Conservation (phyloP, 2,888 invertebrate genomes). For the Eupelmus urozonus region DNA sequence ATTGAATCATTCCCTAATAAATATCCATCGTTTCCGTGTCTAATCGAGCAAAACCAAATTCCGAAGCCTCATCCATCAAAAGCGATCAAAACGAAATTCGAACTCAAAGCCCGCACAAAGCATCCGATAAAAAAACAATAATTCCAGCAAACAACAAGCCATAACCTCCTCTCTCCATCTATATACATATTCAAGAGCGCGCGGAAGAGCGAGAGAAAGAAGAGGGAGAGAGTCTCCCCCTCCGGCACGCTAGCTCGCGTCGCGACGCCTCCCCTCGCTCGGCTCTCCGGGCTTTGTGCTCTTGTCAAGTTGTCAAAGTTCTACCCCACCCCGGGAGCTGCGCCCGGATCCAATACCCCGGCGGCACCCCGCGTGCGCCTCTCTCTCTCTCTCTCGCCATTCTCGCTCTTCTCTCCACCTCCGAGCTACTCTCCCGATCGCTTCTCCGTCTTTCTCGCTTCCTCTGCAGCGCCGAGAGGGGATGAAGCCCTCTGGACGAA, state of each 20-base stretch:
- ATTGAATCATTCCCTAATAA: no score
- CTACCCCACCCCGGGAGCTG: conserved; percentile 66
- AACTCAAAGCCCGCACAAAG: not conserved
- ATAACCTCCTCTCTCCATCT: conserved; percentile 31
- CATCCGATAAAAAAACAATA: not conserved
- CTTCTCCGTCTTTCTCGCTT: conserved; percentile 16
- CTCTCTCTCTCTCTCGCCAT: not conserved
- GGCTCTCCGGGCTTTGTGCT: conserved; percentile 78
- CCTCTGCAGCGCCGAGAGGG: conserved; percentile 23
- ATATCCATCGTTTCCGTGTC: no score
- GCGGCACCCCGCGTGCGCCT: conserved; percentile 17
- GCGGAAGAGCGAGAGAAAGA: conserved; percentile 43
- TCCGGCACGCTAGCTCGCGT: conserved; percentile 78
- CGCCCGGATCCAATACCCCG: conserved; percentile 56
- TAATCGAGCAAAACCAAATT: not conserved
- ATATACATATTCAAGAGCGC: conserved; percentile 56
- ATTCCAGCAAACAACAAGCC: conserved; percentile 36
- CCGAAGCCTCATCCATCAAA: not conserved
- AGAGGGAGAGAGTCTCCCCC: conserved; percentile 58
- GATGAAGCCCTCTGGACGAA: conserved; percentile 51
- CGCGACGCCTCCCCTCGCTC: conserved; percentile 79
- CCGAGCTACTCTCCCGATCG: not conserved
- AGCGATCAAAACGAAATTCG: not conserved
- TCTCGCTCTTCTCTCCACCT: conserved; percentile 8
- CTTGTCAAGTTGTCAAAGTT: conserved; percentile 77